These are phyloP conservation scores for Gallinago jamesoni DNA, from an alignment of 2,113 vertebrate genomes.

Conservation along the genomic window DNA sequence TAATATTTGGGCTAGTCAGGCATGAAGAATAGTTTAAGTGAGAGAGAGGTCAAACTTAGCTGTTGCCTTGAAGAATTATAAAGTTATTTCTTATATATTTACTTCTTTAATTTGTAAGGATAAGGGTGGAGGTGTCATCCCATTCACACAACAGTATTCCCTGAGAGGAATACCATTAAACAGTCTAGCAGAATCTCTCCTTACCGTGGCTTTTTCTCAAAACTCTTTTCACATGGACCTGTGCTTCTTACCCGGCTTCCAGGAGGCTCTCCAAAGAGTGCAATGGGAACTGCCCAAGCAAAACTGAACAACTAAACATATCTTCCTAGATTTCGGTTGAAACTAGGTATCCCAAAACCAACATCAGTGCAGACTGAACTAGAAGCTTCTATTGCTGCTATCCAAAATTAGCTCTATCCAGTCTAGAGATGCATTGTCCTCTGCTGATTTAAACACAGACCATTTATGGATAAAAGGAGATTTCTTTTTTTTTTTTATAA, in stretches of 20 bases:
- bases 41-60: background rate
- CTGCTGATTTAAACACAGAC: background rate
- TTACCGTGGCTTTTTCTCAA: background rate
- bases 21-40: background rate
- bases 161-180: background rate
- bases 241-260: background rate
- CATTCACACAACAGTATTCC: background rate
- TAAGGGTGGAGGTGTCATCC: background rate
- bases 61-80: background rate
- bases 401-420: background rate
- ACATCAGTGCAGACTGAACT: background rate
- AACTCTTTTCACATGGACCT: background rate
- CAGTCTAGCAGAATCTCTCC: background rate
- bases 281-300: background rate
- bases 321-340: background rate
- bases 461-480: background rate
- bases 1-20: background rate
- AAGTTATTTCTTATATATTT: background rate
- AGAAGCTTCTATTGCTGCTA: background rate
- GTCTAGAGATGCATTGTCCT: background rate
- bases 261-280: background rate
- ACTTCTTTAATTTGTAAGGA: background rate
- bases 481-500: background rate
- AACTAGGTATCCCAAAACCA: background rate
- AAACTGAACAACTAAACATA: background rate